Evolutionary conservation across 2,888 invertebrate genomes (phyloP), one percentile per base, ranked within the genome.

Genomic region (Sphinx pinastri): DNA sequence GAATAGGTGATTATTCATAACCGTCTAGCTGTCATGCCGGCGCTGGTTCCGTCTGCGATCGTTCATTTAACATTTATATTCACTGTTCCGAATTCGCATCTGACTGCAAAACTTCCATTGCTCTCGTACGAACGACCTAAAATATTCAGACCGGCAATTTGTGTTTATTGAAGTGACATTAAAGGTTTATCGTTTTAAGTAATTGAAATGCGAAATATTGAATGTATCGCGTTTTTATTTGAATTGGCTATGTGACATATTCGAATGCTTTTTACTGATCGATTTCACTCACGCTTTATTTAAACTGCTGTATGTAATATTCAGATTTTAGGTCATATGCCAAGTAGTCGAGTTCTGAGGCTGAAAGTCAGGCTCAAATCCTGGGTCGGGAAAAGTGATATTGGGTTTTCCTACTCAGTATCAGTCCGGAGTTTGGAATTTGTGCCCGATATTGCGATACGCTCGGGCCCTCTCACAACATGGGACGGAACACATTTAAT

Each of bases 21-120:
- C 16, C 45, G 13, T 16, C 52, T 14, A 14, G 19, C 38, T 60
- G 52, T 54, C 19, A 69, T 13, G 13, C 12, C 19, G 19, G 49
- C 14, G 14, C n/a, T 14, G 8, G 38, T 13, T 47, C 72, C 67
- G 75, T 79, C 77, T 78, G 73, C 75, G 73, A 76, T 76, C 71
- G 79, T 81, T 80, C 80, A 84, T 86, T 84, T 82, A 83, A 85
- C 79, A 88, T 86, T 86, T 86, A 88, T 82, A 75, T 81, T 63
- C 77, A 79, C 83, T 81, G 84, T 87, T 87, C 80, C 79, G 78
- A 82, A 82, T 81, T 81, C 80, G 80, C 79, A 80, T 81, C 77
- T 81, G 76, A 81, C 81, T 81, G 77, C 79, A 79, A 83, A 80
- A 74, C 79, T 80, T 80, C 77, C 73, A 77, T 72, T 74, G 76